Base-by-base conservation (phyloP, 2,888 invertebrate species). In the Rhopalosiphum nymphaeae region DNA sequence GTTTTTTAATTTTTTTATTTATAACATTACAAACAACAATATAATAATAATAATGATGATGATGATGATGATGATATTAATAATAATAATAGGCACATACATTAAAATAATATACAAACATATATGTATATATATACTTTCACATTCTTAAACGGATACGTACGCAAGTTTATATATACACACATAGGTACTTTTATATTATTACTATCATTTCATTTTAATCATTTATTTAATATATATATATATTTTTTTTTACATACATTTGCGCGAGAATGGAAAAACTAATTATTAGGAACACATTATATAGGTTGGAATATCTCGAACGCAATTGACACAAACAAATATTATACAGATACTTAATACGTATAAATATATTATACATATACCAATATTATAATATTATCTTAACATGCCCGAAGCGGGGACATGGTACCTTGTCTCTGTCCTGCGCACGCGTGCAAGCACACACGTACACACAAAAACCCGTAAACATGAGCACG, bases 221-320 rank as follows among this genome's bases (percentile, higher is more conserved):
- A 57, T 49, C 21, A n/a, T 85, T 57, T 25, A 53, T 91, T 29
- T 85, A 56, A 56, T 53, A 44, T 67, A 78, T 78, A 78, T n/a
- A 78, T 9, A 11, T 53, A 3, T 53, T 78, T 78, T 78, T 78
- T 36, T 36, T 36, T 21, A 78, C 9, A 78, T 7, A 78, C 36
- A 13, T 78, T 46, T 36, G 67, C 67, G 88, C n/a, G 78, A 85
- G 56, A 91, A 85, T 44, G 56, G 36, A 57, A 85, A 92, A 89
- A 93, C 93, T 93, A 93, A 93, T 89, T 93, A 93, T 90, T 92
- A 93, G 93, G 93, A 93, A 93, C 93, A 93, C 93, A 93, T 93
- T 91, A 67, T 78, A 89, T 89, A 93, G 93, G 93, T 93, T 93
- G 93, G 93, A 93, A 93, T 93, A 93, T 93, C 93, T 93, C 93